A percentile compares a stretch with the other conserved stretches of the same genome.
Evolutionary conservation across 2,113 vertebrate species (phyloP).

Genomic region (Eublepharis macularius): DNA sequence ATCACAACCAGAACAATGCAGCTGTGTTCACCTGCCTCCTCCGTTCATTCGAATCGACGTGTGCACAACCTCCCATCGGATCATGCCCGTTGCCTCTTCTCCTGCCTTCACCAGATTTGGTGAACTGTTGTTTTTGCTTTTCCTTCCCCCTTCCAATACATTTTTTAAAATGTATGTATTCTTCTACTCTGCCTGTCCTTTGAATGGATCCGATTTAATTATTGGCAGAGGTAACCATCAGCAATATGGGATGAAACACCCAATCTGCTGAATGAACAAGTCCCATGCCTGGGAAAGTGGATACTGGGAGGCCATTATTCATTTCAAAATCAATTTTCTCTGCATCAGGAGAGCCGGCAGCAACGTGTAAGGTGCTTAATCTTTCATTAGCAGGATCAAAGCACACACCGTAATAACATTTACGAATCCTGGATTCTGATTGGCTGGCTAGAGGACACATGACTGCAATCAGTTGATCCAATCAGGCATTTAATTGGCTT

Average conservation of each 20-base stretch:
- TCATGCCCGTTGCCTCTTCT: not conserved
- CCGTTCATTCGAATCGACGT: not conserved
- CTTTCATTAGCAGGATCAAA: slow-evolving; percentile 49
- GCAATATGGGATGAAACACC: not conserved
- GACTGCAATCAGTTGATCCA: slow-evolving; percentile 38
- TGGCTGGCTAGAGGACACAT: slow-evolving; percentile 29
- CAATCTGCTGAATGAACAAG: not conserved
- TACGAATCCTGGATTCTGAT: slow-evolving; percentile 20
- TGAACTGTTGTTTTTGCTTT: too few species aligned
- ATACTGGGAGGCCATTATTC: not conserved
- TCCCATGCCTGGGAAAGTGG: not conserved
- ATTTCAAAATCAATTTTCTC: slow-evolving; percentile 11
- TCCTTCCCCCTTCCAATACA: too few species aligned
- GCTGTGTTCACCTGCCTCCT: not conserved
- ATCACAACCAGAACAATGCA: not conserved
- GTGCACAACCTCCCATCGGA: not conserved
- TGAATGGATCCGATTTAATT: not conserved
- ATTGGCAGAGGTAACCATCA: not conserved
- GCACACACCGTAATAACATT: not conserved
- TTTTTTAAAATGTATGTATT: not conserved
- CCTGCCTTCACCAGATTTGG: not conserved
- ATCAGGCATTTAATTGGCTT: slow-evolving; percentile 61
- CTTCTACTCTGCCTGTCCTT: not conserved
- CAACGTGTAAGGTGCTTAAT: slow-evolving; percentile 39
- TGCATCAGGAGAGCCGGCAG: slow-evolving; percentile 27